A percentile compares a stretch with the other conserved stretches of the same genome.
Evolutionary conservation across 2,113 vertebrate species (phyloP).

Genomic region (Vulpes lagopus): DNA sequence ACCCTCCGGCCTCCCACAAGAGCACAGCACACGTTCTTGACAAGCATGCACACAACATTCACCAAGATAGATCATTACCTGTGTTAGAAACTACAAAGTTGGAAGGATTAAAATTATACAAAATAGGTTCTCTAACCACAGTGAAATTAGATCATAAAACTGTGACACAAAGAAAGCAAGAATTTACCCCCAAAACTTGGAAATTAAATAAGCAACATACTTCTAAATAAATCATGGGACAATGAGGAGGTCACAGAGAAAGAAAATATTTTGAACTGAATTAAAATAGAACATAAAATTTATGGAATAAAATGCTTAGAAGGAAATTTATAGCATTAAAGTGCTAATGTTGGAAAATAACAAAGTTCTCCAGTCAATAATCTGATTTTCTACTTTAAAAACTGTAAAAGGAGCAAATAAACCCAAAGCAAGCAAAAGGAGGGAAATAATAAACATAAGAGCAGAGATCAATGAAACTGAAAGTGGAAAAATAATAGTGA

Average conservation of each 20-base stretch:
- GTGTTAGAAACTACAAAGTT: no score
- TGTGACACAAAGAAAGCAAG: neutral
- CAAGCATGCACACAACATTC: fast-evolving
- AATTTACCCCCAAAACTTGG: neutral
- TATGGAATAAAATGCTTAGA: neutral
- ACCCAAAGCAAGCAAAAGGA: neutral
- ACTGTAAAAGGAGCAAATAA: neutral
- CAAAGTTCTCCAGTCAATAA: neutral
- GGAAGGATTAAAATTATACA: neutral
- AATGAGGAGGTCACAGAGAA: neutral
- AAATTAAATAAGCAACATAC: neutral
- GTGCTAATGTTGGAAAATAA: neutral
- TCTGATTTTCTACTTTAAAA: neutral
- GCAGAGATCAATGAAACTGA: neutral
- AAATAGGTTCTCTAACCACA: neutral
- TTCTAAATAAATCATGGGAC: neutral
- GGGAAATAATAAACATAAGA: neutral
- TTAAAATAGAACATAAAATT: neutral
- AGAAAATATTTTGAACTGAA: neutral
- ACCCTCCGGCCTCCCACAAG: neutral
- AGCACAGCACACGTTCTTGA: neutral
- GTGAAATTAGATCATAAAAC: neutral
- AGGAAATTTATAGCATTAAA: neutral
- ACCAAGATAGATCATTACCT: neutral
- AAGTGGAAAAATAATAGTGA: neutral